These are phyloP conservation scores for Mesembrinibis cayennensis DNA, from an alignment of 2,113 vertebrate species.

Conservation along the genomic window DNA sequence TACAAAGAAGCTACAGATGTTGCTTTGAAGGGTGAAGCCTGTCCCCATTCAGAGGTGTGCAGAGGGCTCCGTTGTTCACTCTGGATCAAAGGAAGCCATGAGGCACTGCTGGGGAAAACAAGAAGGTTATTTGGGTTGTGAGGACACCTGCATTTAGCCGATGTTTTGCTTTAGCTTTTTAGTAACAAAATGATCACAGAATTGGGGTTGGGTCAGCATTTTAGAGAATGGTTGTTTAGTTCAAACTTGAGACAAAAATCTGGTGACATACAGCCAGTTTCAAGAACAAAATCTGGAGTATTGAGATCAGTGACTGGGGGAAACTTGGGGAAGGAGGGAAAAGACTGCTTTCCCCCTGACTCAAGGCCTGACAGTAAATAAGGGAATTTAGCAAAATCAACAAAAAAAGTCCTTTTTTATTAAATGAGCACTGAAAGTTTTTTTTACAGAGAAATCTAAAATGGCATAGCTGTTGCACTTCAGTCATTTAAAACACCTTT, in stretches of 20 bases:
- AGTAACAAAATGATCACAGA: neutral
- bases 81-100: neutral
- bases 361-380: neutral
- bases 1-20: neutral
- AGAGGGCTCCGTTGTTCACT: neutral
- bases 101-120: neutral
- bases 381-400: neutral
- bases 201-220: neutral
- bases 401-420: neutral
- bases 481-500: neutral
- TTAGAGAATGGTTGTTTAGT: neutral
- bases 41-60: neutral
- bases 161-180: neutral
- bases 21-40: neutral
- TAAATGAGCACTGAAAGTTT: neutral
- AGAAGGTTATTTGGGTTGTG: neutral
- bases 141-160: neutral
- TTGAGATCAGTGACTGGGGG: neutral
- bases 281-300: neutral
- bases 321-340: neutral
- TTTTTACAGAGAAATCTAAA: neutral
- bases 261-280: neutral
- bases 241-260: neutral
- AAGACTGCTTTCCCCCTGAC: neutral
- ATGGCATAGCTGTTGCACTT: neutral